Conservation (phyloP, 2,113 vertebrate species). For the Balaeniceps rex region DNA sequence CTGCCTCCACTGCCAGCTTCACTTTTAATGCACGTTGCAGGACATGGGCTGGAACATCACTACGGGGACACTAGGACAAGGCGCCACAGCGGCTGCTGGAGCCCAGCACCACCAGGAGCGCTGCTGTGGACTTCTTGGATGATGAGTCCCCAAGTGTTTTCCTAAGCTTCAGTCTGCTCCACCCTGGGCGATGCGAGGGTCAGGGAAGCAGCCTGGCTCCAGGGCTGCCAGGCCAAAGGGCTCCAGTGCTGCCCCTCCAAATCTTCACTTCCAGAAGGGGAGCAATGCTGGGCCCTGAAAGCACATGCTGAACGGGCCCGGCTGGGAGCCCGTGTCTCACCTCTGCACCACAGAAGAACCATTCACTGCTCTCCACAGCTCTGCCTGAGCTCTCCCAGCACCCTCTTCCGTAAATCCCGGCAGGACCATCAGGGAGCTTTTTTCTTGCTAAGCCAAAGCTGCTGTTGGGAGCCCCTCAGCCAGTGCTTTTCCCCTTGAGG, state of each 20-base stretch:
- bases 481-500: rapidly evolving
- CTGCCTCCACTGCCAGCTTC: background rate
- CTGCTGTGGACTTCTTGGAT: background rate
- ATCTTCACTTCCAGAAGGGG: background rate
- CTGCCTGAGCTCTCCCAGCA: background rate
- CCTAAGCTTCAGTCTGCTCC: background rate
- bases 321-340: background rate
- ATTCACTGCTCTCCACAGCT: background rate
- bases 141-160: background rate
- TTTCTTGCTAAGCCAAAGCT: background rate
- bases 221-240: background rate
- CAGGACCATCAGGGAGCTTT: background rate
- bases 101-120: background rate
- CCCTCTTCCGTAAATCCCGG: background rate
- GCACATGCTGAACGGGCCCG: background rate
- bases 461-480: background rate
- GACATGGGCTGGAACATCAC: background rate
- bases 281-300: background rate
- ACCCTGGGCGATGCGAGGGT: rapidly evolving
- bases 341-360: background rate
- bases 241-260: background rate
- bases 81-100: background rate
- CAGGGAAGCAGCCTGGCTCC: background rate
- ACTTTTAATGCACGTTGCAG: background rate
- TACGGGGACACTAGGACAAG: background rate